Conservation (phyloP, 30 jellyfish, hydroid and myxozoan species). For the Phacellophora camtschatica region DNA sequence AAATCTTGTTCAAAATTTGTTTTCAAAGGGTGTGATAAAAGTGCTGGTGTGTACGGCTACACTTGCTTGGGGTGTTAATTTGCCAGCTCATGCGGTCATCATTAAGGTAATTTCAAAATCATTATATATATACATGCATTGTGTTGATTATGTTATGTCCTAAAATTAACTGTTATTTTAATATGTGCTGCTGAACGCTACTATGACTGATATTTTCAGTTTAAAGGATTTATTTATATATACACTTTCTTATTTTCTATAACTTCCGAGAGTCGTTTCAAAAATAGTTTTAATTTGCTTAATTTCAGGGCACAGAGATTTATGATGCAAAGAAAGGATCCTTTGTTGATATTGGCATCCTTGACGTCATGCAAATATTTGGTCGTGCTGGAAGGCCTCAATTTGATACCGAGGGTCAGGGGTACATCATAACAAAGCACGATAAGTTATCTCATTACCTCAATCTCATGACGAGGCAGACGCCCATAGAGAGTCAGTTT, state of each 20-base stretch:
- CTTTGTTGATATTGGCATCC: slow-evolving; percentile 93
- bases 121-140: too few species aligned
- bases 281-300: too few species aligned
- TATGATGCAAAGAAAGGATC: slow-evolving; percentile 98
- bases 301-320: slow-evolving; percentile 96
- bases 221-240: too few species aligned
- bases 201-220: too few species aligned
- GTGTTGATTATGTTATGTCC: too few species aligned
- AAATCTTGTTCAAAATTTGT: slow-evolving; percentile 78
- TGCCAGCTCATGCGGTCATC: slow-evolving; percentile 99
- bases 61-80: slow-evolving; percentile 99
- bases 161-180: too few species aligned
- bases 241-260: too few species aligned
- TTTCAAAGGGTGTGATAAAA: slow-evolving; percentile 89
- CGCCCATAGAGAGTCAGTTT: slow-evolving; percentile 98
- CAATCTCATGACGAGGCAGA: slow-evolving; percentile 74
- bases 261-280: too few species aligned
- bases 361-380: slow-evolving; percentile 97
- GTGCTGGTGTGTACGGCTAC: slow-evolving; percentile 98
- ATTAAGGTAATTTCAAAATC: slow-evolving; percentile 65
- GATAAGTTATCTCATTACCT: slow-evolving; percentile 82
- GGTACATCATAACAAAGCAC: slow-evolving; percentile 87
- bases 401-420: slow-evolving; percentile 95
- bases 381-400: slow-evolving; percentile 99
- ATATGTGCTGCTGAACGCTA: too few species aligned